Base-by-base conservation (phyloP, 2,113 vertebrate species). In the Laticauda laticaudata region DNA sequence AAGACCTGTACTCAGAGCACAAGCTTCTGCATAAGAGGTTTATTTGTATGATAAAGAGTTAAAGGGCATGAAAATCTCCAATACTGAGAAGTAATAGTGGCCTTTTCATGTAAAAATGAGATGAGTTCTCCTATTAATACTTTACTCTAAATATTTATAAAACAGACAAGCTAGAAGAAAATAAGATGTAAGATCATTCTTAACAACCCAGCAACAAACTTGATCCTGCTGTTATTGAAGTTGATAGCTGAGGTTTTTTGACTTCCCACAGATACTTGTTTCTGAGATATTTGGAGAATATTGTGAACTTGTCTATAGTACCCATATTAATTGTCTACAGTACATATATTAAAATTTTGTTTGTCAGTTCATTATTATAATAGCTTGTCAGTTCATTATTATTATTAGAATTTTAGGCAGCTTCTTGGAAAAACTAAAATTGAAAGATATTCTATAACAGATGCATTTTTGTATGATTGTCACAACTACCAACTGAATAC, bases 121-220 rank as follows among this genome's bases (percentile, higher is more conserved):
- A 93, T 90, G 92, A 93, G 94, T 93, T 92, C 95, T 92, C 94
- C 88, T 95, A 94, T 92, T 91, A 92, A 95, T 94, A 95, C 88
- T 95, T 96, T 94, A 95, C 96, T 95, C 93, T 95, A 96, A 96
- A 96, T 97, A 92, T 97, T 97, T 97, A 95, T 94, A 95, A 96
- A 96, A 48, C 0, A 15, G 93, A 75, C 81, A 91, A 94, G 92
- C 93, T 93, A 93, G 92, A 90, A 95, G 57, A 75, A 91, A 95
- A 94, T 92, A 94, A 95, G 94, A 95, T 92, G 55, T 88, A 88
- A 89, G 93, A 94, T 92, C 90, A 81, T 93, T 89, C 86, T 95
- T 93, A 94, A 92, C 85, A 93, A 91, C 91, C 64, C 89, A 89
- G 39, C 45, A 48, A n/a, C 88, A 61, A 23, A 86, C 89, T 53